A percentile compares a stretch with the other conserved stretches of the same genome.
phyloP scores from a whole-genome alignment of 2,888 invertebrate species.

The Calliopum simillimum region DNA sequence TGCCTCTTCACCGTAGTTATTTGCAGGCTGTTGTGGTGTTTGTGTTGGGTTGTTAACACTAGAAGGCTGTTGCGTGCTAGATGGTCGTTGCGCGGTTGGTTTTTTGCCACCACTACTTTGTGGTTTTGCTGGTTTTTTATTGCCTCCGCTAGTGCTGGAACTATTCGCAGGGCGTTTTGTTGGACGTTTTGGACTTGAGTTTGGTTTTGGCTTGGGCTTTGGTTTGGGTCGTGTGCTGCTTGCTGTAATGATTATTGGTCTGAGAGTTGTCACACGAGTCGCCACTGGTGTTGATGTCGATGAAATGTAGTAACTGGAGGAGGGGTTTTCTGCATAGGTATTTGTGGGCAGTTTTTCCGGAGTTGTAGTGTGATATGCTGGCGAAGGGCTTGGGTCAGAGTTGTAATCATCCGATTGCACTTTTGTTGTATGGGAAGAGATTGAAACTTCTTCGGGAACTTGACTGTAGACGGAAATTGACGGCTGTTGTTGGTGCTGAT shows the following conservation, averaged over 20 bases:
- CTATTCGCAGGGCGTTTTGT: slow-evolving; percentile 46
- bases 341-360: slow-evolving; percentile 42
- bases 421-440: slow-evolving; percentile 61
- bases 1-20: neutral
- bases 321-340: slow-evolving; percentile 27
- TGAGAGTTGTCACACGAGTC: slow-evolving; percentile 43
- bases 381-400: neutral
- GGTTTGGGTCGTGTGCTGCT: slow-evolving; percentile 66
- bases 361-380: slow-evolving; percentile 42
- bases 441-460: slow-evolving; percentile 58
- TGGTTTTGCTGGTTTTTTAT: slow-evolving; percentile 37
- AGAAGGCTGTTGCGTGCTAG: neutral
- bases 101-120: slow-evolving; percentile 28
- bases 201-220: slow-evolving; percentile 52
- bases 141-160: slow-evolving; percentile 19
- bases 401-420: slow-evolving; percentile 51
- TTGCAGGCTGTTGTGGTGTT: neutral
- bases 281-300: slow-evolving; percentile 45
- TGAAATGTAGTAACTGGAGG: slow-evolving; percentile 40
- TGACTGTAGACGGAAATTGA: slow-evolving; percentile 36
- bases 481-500: slow-evolving; percentile 43
- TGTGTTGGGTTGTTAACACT: no score
- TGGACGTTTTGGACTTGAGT: slow-evolving; percentile 56
- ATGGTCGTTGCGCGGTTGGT: slow-evolving; percentile 36
- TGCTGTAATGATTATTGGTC: slow-evolving; percentile 67